Percentiles rank a stretch among this genome's conserved stretches.
phyloP scores from a whole-genome alignment of 2,888 invertebrate genomes.

The Keiferia lycopersicella region DNA sequence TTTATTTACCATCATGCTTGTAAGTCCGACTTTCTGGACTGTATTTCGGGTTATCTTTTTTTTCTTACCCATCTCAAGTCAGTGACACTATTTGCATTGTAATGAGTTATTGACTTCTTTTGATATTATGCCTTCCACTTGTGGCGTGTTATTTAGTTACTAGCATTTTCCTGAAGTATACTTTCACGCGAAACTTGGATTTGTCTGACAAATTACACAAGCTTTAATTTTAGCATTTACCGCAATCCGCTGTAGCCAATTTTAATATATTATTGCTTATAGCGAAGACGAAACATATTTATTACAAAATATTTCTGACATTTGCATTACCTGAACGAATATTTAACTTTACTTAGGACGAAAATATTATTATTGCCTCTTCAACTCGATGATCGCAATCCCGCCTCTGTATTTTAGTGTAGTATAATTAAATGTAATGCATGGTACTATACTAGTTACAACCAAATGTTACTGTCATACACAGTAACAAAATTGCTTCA shows the following conservation, averaged over 20 bases:
- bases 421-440: constrained; percentile 64
- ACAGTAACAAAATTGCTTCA: neutral
- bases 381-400: constrained; percentile 78
- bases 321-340: constrained; percentile 3
- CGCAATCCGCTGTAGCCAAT: constrained; percentile 63
- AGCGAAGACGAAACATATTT: constrained; percentile 45
- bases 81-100: constrained; percentile 54
- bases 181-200: constrained; percentile 60
- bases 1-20: constrained; percentile 35
- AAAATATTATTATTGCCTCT: constrained; percentile 36
- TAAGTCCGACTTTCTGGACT: constrained; percentile 62
- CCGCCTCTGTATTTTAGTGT: constrained; percentile 63
- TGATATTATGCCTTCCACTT: constrained; percentile 62
- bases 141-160: constrained; percentile 67
- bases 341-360: neutral
- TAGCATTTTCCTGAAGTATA: constrained; percentile 50
- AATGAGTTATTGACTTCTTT: constrained; percentile 50
- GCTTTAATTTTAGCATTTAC: constrained; percentile 66
- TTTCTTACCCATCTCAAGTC: constrained; percentile 52
- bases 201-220: constrained; percentile 62
- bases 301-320: neutral
- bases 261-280: constrained; percentile 56
- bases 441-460: constrained; percentile 39
- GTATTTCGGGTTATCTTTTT: constrained; percentile 62
- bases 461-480: no score